Evolutionary conservation across 2,888 invertebrate species (phyloP).

Genomic region (Noctua janthe): DNA sequence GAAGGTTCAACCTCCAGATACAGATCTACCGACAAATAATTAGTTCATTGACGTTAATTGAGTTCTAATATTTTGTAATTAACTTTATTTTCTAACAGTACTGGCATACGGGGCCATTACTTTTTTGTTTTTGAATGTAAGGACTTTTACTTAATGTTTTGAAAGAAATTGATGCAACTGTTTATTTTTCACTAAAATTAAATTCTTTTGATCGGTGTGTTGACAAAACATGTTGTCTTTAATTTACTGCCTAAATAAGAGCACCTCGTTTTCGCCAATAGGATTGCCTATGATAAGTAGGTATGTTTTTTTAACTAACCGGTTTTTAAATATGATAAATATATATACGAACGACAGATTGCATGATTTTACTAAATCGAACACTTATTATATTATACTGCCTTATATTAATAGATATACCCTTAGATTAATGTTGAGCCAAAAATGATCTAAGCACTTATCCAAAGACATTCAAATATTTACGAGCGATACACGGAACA

Average conservation of each 20-base stretch:
- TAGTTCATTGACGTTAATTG: conserved; percentile 59
- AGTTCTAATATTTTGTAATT: conserved; percentile 59
- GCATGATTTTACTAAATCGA: not conserved
- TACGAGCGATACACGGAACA: not conserved
- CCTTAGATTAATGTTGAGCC: not conserved
- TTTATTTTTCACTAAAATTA: not conserved
- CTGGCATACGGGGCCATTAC: conserved; percentile 16
- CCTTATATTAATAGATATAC: no score
- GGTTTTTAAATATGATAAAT: not conserved
- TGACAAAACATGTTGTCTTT: not conserved
- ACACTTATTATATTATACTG: not conserved
- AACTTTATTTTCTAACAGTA: conserved; percentile 44
- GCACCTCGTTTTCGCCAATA: not conserved
- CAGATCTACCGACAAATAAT: conserved; percentile 63
- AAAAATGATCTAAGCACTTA: no score
- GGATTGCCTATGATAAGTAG: not conserved
- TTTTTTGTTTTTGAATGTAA: conserved; percentile 18
- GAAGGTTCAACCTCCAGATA: conserved; percentile 63
- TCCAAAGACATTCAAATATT: not conserved
- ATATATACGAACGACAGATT: not conserved
- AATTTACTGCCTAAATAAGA: not conserved
- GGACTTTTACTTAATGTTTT: not conserved
- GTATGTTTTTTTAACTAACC: not conserved
- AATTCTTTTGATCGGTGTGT: not conserved
- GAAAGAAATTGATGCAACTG: not conserved